Base-by-base conservation (phyloP, 2,797 vertebrate species). In the Labroides dimidiatus region DNA sequence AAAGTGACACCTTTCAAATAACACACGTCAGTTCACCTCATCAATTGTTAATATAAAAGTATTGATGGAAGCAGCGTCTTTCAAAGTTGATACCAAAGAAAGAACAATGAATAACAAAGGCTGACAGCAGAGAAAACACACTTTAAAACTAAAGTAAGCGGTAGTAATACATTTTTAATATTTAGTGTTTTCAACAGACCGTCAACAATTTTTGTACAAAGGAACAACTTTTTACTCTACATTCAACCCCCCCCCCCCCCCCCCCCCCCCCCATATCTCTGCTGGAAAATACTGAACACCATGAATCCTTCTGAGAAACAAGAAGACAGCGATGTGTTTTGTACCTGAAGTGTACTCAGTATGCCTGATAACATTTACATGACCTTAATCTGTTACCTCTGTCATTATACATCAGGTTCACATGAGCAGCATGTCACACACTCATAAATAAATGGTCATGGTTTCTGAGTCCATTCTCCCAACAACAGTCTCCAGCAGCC, bases 31-130 rank as follows among this genome's bases (percentile, higher is more conserved):
- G n/a, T 54, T n/a, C 27, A 47, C 17, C 16, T 11, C 2, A 37
- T 54, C 42, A 11, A 21, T 14, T 37, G 43, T 65, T 24, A n/a
- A 55, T 56, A 48, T 20, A 66, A 56, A 67, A 51, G n/a, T 43
- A 52, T 50, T 30, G 37, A 58, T 36, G 0, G 10, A 33, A 33
- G 4, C 30, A 33, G 30, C 30, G 30, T 33, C 30, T 33, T 33
- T 33, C 30, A 33, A 33, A 33, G 30, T 9, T 33, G 30, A 33
- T 33, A 33, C 30, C 30, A 33, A 33, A 33, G 4, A 33, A 5
- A 33, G 30, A 33, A 9, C 4, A 27, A 27, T 27, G 27, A 33
- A 33, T 33, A 33, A 33, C 30, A 33, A 33, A 33, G 8, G 30
- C 4, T 33, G 30, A 33, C 30, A 20, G 42, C 33, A 44, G 36